phyloP scores from a whole-genome alignment of 2,888 invertebrate genomes.

The Pardosa pseudoannulata region DNA sequence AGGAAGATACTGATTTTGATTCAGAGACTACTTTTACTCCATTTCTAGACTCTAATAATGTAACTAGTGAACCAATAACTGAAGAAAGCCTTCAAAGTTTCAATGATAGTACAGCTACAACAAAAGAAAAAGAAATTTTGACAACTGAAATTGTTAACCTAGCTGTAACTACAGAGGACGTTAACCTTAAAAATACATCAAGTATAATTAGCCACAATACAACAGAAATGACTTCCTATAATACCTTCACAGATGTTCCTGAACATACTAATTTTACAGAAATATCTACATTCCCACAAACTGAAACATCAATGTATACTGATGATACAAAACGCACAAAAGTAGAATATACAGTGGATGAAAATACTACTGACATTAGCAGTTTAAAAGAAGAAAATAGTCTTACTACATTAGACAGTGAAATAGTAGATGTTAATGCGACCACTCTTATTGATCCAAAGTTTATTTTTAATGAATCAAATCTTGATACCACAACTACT shows the following conservation, averaged over 20 bases:
- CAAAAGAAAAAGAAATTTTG: background rate
- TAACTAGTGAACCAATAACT: conserved; percentile 12
- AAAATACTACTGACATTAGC: background rate
- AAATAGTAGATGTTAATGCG: background rate
- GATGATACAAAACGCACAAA: too few relatives aligned
- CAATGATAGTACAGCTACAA: background rate
- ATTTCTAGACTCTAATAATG: too few relatives aligned
- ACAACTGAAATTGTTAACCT: background rate
- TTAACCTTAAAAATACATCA: too few relatives aligned
- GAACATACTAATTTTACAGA: too few relatives aligned
- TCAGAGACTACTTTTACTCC: background rate
- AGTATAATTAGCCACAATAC: too few relatives aligned
- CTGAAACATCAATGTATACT: too few relatives aligned
- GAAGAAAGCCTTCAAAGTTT: background rate
- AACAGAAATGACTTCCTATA: too few relatives aligned
- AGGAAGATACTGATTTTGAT: conserved; percentile 8
- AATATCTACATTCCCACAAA: too few relatives aligned
- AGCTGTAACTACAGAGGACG: background rate
- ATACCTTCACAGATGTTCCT: too few relatives aligned
- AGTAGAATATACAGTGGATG: background rate
- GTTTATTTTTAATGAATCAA: background rate
- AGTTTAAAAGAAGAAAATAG: background rate
- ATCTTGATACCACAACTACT: background rate
- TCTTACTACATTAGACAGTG: background rate
- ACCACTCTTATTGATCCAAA: background rate